These are phyloP conservation scores for Leptinotarsa tumamoca DNA, from an alignment of 2,888 invertebrate species.

Conservation along the genomic window DNA sequence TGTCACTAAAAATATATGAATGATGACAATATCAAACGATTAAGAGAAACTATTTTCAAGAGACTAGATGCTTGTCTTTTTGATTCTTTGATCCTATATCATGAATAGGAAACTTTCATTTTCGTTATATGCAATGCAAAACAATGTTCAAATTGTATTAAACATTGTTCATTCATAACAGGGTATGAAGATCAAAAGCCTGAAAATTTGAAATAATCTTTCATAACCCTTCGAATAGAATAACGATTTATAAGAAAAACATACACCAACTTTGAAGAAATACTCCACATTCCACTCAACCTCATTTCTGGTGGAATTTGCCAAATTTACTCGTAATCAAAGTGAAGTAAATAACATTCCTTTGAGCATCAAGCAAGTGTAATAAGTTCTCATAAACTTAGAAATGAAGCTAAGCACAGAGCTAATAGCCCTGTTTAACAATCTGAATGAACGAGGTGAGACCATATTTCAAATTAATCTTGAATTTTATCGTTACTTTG, in stretches of 20 bases:
- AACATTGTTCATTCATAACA: too few relatives aligned
- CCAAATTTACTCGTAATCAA: constrained; percentile 11
- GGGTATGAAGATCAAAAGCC: too few relatives aligned
- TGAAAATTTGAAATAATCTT: neutral
- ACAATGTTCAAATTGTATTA: too few relatives aligned
- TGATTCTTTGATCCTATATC: too few relatives aligned
- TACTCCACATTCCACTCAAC: neutral
- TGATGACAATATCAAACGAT: too few relatives aligned
- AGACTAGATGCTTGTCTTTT: too few relatives aligned
- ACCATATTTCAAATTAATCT: constrained; percentile 23
- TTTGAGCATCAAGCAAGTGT: constrained; percentile 7
- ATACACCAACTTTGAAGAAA: neutral
- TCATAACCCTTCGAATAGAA: neutral
- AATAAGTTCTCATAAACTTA: constrained; percentile 19
- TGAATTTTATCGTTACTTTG: neutral
- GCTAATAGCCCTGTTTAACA: constrained; percentile 27
- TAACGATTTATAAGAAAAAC: neutral
- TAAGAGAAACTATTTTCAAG: too few relatives aligned
- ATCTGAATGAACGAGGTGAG: constrained; percentile 20
- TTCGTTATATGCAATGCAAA: too few relatives aligned
- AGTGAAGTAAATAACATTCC: constrained; percentile 7
- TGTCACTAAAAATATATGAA: too few relatives aligned
- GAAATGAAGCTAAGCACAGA: constrained; percentile 15
- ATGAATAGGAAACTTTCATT: too few relatives aligned
- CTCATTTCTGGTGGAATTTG: neutral